A percentile compares a stretch with the other conserved stretches of the same genome.
phyloP scores from a whole-genome alignment of 2,888 invertebrate species.

The Papilio elwesi region DNA sequence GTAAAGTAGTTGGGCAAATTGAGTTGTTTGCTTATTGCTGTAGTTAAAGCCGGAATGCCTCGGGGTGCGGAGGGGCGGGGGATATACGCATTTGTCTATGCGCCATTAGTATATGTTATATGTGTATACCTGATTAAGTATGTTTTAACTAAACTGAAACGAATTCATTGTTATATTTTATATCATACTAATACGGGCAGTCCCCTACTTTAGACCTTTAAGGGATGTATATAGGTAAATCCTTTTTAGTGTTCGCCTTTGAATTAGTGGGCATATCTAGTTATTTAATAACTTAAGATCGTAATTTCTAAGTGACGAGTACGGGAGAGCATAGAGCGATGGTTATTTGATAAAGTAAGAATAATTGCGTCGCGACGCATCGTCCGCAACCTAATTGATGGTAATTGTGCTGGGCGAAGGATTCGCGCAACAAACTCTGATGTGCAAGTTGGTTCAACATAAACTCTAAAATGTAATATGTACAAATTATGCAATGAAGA shows the following conservation, averaged over 20 bases:
- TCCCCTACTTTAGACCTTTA: too few species aligned
- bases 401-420: constrained; percentile 57
- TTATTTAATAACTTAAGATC: too few species aligned
- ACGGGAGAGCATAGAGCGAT: constrained; percentile 43
- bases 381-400: constrained; percentile 59
- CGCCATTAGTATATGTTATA: constrained; percentile 6
- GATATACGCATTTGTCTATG: constrained; percentile 9
- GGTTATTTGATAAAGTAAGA: constrained; percentile 57
- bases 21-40: constrained; percentile 57
- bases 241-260: too few species aligned
- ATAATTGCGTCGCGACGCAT: constrained; percentile 61
- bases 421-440: constrained; percentile 42
- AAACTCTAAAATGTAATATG: not conserved
- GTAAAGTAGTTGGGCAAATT: constrained; percentile 53
- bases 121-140: too few species aligned
- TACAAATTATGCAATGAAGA: not conserved
- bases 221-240: too few species aligned
- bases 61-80: constrained; percentile 1
- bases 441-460: constrained; percentile 38
- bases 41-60: constrained; percentile 38
- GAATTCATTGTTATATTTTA: not conserved
- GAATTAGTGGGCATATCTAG: too few species aligned
- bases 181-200: too few species aligned
- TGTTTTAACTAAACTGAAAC: too few species aligned
- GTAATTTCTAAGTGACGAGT: not conserved